A percentile compares a stretch with the other conserved stretches of the same genome.
phyloP scores from a whole-genome alignment of 2,797 vertebrate species.

The Phaenicophaeus curvirostris region DNA sequence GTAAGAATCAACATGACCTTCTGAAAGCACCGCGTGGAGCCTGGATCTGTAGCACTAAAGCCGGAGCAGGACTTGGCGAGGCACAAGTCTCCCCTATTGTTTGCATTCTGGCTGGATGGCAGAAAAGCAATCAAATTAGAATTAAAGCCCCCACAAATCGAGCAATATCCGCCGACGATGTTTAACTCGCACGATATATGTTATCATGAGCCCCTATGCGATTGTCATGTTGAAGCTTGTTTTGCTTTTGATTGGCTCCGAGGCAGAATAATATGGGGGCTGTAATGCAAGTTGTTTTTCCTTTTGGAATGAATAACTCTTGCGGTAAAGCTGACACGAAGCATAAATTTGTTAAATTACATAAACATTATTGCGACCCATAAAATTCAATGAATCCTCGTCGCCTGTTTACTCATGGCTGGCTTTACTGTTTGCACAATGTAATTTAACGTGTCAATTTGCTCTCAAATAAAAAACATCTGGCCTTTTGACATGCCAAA shows the following conservation, averaged over 20 bases:
- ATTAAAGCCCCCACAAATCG: background rate
- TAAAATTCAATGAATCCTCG: constrained; percentile 81
- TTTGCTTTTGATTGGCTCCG: background rate
- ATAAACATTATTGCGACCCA: constrained; percentile 80
- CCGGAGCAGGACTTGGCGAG: background rate
- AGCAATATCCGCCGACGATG: background rate
- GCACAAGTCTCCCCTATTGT: background rate
- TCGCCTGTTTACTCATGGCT: constrained; percentile 78
- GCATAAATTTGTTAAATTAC: constrained; percentile 81
- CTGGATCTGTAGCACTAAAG: background rate
- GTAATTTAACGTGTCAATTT: constrained; percentile 84
- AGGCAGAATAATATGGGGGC: constrained; percentile 7
- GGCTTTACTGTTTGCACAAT: constrained; percentile 82
- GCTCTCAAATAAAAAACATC: constrained; percentile 86
- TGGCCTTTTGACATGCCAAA: constrained; percentile 81
- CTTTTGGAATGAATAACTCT: constrained; percentile 73
- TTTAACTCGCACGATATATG: background rate
- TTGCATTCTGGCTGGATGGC: background rate
- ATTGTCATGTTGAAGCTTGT: background rate
- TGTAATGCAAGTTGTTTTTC: constrained; percentile 6
- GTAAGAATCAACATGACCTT: constrained; percentile 7
- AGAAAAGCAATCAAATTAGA: background rate
- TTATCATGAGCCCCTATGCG: background rate
- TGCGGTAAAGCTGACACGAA: constrained; percentile 70
- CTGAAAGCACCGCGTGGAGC: background rate